phyloP scores from a whole-genome alignment of 2,113 vertebrate genomes.

The Piprites chloris region DNA sequence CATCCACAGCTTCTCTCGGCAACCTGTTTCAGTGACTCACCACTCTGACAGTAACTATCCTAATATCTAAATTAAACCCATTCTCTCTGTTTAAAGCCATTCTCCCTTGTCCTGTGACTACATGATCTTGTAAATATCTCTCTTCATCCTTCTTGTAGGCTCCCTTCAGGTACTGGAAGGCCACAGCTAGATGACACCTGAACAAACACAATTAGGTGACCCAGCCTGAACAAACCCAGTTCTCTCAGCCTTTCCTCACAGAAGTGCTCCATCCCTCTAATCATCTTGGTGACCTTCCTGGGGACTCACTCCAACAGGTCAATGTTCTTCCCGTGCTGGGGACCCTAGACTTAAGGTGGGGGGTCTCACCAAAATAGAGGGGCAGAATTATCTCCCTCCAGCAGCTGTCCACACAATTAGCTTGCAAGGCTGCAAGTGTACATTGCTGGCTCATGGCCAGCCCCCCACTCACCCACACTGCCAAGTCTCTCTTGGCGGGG shows the following conservation, averaged over 20 bases:
- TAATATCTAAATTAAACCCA: neutral
- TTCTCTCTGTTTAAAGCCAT: neutral
- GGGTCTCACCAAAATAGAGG: accelerated
- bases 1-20: neutral
- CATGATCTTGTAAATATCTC: neutral
- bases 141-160: neutral
- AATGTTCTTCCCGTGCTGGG: accelerated
- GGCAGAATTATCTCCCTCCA: accelerated
- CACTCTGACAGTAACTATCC: neutral
- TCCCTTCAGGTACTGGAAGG: neutral
- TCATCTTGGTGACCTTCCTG: neutral
- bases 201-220: neutral
- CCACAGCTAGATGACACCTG: neutral
- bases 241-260: neutral
- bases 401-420: accelerated
- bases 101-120: neutral
- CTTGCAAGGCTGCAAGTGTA: neutral
- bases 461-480: neutral
- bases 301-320: accelerated
- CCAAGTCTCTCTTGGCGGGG: neutral
- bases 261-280: accelerated
- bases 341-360: accelerated
- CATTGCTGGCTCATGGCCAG: neutral
- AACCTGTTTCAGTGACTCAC: neutral
- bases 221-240: neutral